These are phyloP conservation scores for Folsomia manolachei DNA, from an alignment of 2,888 invertebrate species.

Conservation along the genomic window DNA sequence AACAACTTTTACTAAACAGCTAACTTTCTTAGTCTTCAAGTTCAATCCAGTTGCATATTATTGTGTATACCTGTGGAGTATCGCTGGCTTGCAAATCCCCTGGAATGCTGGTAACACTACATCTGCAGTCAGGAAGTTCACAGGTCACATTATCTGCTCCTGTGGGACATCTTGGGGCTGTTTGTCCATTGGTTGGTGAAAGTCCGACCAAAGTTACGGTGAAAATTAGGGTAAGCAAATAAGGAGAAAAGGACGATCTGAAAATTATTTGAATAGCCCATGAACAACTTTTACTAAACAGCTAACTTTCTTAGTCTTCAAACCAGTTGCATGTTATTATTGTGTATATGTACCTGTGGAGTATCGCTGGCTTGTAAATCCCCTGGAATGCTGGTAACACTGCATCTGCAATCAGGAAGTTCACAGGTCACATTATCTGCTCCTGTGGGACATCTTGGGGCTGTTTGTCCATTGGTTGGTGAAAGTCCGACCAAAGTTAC, in stretches of 20 bases:
- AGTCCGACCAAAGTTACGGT: too few relatives aligned
- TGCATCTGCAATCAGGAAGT: conserved; percentile 61
- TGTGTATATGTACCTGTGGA: conserved; percentile 57
- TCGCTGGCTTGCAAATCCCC: conserved; percentile 55
- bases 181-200: not conserved
- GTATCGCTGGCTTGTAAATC: conserved; percentile 55
- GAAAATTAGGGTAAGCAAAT: too few relatives aligned
- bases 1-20: not conserved
- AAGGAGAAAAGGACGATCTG: conserved; percentile 68
- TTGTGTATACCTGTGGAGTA: conserved; percentile 59
- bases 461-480: not conserved
- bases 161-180: not conserved
- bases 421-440: conserved; percentile 54
- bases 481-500: too few relatives aligned
- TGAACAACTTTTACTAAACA: not conserved
- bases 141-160: conserved; percentile 53
- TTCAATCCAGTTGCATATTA: too few relatives aligned
- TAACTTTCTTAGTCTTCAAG: too few relatives aligned
- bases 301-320: too few relatives aligned
- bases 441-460: not conserved
- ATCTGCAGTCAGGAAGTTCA: conserved; percentile 60
- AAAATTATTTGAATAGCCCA: not conserved
- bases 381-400: conserved; percentile 57
- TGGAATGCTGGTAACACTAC: conserved; percentile 58
- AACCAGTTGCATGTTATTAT: too few relatives aligned